Base-by-base conservation (phyloP, 2,888 invertebrate genomes). In the Serrognathus titanus region DNA sequence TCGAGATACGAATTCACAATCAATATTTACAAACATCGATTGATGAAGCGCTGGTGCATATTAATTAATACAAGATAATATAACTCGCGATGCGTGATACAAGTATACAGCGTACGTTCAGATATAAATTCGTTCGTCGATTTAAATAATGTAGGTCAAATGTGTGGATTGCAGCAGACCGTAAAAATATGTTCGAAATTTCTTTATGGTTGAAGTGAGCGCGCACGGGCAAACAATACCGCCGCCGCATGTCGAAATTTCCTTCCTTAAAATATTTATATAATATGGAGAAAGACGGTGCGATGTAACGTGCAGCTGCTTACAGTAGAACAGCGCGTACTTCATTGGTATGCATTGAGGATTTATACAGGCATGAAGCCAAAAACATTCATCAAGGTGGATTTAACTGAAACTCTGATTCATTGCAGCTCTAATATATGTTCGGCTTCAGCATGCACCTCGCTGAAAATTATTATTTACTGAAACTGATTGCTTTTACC, bases 361-460 rank as follows among this genome's bases (percentile, higher is more conserved):
- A 78, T 78, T 78, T 78, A 78, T 78, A 76, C 76, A 77, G 77
- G 78, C 78, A 76, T 75, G 76, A 75, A 77, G 77, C 77, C 78
- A 78, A 78, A 78, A 78, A 77, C 78, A 78, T 78, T 78, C 78
- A 78, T 78, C 78, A 78, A 78, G 76, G 78, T 78, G 78, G 78
- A 78, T 78, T 78, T 78, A 76, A 74, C 77, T 77, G 77, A 77
- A 77, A 77, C 77, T 77, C 76, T 77, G 77, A 78, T 78, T 77
- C 77, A 78, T 78, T 77, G 76, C 77, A 70, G 71, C 71, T 72
- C 74, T 77, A 78, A 78, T 78, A 75, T 78, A 78, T 77, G 75
- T 75, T 75, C 72, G 70, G 75, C 71, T 74, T 75, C 74, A 70
- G 71, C 71, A 51, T 57, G 54, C 51, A 47, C 54, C 71, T 70